Conservation (phyloP, 1,140 invertebrate species). For the Nephila pilipes region DNA sequence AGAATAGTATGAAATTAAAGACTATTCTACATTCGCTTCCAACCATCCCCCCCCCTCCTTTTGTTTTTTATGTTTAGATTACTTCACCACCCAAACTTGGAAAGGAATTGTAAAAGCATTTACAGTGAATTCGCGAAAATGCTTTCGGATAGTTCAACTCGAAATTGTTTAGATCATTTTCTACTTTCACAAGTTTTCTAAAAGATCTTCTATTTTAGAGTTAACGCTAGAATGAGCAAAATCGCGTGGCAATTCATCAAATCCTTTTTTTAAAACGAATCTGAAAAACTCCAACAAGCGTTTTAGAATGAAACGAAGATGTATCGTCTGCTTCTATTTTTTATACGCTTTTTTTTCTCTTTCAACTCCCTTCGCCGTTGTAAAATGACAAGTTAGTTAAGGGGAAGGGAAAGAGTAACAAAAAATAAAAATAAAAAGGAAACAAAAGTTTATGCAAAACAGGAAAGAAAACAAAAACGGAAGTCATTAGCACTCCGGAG, state of each 20-base stretch:
- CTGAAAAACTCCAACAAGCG: slow-evolving; percentile 39
- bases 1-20: neutral
- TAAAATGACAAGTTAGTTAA: slow-evolving; percentile 67
- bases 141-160: neutral
- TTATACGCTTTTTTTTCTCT: neutral
- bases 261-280: slow-evolving; percentile 20
- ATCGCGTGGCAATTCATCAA: slow-evolving; percentile 43
- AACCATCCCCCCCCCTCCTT: neutral
- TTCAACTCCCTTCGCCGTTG: neutral
- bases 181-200: neutral
- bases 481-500: slow-evolving; percentile 63
- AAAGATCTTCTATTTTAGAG: slow-evolving; percentile 46
- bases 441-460: slow-evolving; percentile 65
- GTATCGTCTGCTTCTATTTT: neutral
- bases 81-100: neutral
- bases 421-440: slow-evolving; percentile 12
- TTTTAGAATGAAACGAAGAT: slow-evolving; percentile 52
- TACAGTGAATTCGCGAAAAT: neutral
- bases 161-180: slow-evolving; percentile 54
- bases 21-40: neutral
- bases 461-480: slow-evolving; percentile 50
- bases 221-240: slow-evolving; percentile 48
- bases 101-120: slow-evolving; percentile 28
- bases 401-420: slow-evolving; percentile 1
- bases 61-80: neutral